Evolutionary conservation across 2,113 vertebrate species (phyloP).

Genomic region (Hippopotamus amphibius): DNA sequence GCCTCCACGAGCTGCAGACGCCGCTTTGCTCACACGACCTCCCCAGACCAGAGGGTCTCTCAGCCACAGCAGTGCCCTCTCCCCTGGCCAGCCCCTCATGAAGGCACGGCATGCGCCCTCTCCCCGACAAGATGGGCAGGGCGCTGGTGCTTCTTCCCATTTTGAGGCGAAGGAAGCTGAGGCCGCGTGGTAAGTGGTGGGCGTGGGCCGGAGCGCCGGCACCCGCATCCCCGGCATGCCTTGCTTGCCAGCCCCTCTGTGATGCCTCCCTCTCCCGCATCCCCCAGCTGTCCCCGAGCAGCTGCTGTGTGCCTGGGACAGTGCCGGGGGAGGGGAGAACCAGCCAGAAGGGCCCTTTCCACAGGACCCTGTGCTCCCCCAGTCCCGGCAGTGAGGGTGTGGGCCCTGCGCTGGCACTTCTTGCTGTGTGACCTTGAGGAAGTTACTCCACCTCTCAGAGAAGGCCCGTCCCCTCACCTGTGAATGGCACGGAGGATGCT

Average conservation of each 20-base stretch:
- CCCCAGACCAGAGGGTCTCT: background rate
- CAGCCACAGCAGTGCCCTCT: fast-evolving
- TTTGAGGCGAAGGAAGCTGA: background rate
- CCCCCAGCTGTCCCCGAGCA: too few species aligned
- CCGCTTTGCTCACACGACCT: background rate
- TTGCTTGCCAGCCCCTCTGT: too few species aligned
- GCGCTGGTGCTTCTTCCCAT: fast-evolving
- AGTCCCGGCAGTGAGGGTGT: background rate
- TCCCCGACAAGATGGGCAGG: background rate
- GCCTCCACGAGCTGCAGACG: background rate
- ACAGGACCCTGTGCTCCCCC: background rate
- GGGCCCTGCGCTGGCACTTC: background rate
- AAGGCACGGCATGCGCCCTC: background rate
- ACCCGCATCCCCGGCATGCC: background rate
- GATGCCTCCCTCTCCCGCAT: background rate
- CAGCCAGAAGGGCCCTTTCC: background rate
- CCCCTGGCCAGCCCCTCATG: background rate
- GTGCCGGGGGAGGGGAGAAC: background rate
- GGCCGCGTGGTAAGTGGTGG: fast-evolving
- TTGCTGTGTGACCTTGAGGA: background rate
- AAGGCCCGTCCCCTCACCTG: background rate
- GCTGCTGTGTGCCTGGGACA: background rate
- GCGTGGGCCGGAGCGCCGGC: background rate
- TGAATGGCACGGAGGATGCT: too few species aligned
- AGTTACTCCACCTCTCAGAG: background rate